Evolutionary conservation across 2,888 invertebrate genomes (phyloP), one percentile per base, ranked within the genome.

Genomic region (Heliconius ethilla): DNA sequence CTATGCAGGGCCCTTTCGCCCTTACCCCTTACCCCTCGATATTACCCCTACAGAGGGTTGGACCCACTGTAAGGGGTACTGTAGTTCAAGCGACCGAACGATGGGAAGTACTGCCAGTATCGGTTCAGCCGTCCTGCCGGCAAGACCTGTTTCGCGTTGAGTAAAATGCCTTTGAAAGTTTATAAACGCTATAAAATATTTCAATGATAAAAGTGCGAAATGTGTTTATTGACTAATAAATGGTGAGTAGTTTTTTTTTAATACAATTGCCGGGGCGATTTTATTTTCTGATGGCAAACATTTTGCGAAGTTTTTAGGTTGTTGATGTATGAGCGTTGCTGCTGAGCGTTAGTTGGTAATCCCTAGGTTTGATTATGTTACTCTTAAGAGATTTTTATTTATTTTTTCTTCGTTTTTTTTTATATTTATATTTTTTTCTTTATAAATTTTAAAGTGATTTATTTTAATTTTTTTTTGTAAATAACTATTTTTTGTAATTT

Each of bases 161-260:
- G 70, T 73, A 81, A 79, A 75, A 82, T 82, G 82, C 62, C 80
- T 77, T 59, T 69, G 76, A 78, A 82, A 82, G 81, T 82, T 82
- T 82, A 79, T 81, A 69, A 45, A 70, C 78, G 73, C 74, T 79
- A 27, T 45, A 75, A 75, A 70, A 66, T 78, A 63, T 27, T 63
- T 66, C 74, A 80, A 80, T 76, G 40, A 69, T 69, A 25, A 25
- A 74, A n/a, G 69, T 69, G 65, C 81, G 80, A 81, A 65, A 82
- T 82, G 82, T 76, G 76, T 75, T 72, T 78, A 27, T 63, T 78
- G 22, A 25, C 63, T 25, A 37, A 33, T 27, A 80, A 62, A 76
- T 78, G 82, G 82, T 82, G n/a, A 77, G 82, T 80, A 66, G 74
- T 75, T 79, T 77, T 75, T 33, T 11, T 29, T 75, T 51, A 73